Conservation (phyloP, 2,113 vertebrate genomes). For the Sterna hirundo region DNA sequence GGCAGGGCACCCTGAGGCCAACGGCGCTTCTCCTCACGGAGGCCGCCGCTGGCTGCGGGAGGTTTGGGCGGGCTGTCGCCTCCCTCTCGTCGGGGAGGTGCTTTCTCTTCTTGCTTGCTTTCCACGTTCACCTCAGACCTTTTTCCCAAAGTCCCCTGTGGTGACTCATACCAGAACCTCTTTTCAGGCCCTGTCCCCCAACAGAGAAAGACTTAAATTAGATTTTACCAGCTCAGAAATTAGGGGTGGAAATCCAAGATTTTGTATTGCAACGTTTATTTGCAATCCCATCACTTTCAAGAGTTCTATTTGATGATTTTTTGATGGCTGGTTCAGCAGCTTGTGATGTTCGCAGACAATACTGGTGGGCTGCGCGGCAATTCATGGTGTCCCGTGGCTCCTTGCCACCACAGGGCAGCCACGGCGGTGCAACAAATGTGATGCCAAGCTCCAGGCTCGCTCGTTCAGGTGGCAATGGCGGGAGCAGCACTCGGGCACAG, state of each 20-base stretch:
- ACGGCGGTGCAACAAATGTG: accelerated
- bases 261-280: background rate
- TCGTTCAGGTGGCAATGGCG: background rate
- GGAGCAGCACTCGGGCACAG: accelerated
- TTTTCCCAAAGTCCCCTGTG: background rate
- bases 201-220: background rate
- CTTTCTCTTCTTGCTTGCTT: background rate
- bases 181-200: background rate
- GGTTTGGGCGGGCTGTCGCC: background rate
- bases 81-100: too few relatives aligned
- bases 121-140: background rate
- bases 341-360: background rate
- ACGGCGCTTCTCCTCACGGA: accelerated
- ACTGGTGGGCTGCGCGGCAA: accelerated
- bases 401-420: background rate
- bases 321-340: background rate
- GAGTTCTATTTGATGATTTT: background rate
- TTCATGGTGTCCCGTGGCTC: accelerated
- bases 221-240: background rate
- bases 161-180: background rate
- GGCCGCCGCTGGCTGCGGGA: accelerated
- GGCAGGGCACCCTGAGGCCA: background rate
- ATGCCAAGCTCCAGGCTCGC: background rate
- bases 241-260: background rate
- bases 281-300: background rate